phyloP scores from a whole-genome alignment of 2,888 invertebrate species.

The Bellardia pandia region DNA sequence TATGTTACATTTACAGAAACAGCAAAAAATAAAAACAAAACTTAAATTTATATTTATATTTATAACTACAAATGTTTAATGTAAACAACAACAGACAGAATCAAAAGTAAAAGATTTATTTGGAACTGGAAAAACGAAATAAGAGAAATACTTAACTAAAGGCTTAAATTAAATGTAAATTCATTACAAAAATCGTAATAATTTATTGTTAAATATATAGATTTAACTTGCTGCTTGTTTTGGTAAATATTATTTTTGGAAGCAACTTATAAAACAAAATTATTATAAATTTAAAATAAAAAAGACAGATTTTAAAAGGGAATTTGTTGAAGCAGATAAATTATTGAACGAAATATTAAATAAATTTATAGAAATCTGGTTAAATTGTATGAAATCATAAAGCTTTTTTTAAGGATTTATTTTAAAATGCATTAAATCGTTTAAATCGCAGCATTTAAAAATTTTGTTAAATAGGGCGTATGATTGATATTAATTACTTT shows the following conservation, averaged over 20 bases:
- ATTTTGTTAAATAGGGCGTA: background rate
- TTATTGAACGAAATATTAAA: too few relatives aligned
- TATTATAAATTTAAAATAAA: background rate
- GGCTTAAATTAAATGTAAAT: constrained; percentile 58
- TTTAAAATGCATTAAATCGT: background rate
- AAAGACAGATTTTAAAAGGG: background rate
- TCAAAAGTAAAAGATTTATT: constrained; percentile 48
- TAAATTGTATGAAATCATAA: background rate
- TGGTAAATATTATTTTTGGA: background rate
- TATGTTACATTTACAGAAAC: constrained; percentile 56
- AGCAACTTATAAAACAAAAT: background rate
- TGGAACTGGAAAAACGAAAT: constrained; percentile 10
- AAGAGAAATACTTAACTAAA: constrained; percentile 41
- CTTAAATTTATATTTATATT: constrained; percentile 28
- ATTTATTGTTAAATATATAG: constrained; percentile 36
- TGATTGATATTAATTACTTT: constrained; percentile 29
- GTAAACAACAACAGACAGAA: background rate
- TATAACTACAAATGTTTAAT: constrained; percentile 8
- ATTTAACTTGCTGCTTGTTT: background rate
- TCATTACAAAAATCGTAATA: constrained; percentile 26
- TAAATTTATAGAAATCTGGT: too few relatives aligned
- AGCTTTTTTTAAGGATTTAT: background rate
- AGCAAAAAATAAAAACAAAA: constrained; percentile 7
- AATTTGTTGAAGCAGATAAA: too few relatives aligned
- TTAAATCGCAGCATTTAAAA: background rate